A percentile compares a stretch with the other conserved stretches of the same genome.
phyloP scores from a whole-genome alignment of 2,797 vertebrate genomes.

The Staurois parvus region DNA sequence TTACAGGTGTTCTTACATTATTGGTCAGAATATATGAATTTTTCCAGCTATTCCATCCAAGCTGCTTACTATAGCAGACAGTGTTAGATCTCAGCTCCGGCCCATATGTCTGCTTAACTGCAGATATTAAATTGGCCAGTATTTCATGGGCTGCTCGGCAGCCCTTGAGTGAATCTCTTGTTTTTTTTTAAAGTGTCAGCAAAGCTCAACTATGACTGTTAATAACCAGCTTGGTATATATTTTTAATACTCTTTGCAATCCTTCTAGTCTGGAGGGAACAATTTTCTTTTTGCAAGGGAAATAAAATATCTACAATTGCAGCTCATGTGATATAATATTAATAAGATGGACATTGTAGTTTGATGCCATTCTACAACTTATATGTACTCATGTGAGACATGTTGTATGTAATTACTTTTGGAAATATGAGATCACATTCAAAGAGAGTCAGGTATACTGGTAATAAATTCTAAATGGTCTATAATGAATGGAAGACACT shows the following conservation, averaged over 20 bases:
- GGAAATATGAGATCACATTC: not conserved
- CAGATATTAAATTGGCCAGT: conserved; percentile 46
- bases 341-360: conserved; percentile 9
- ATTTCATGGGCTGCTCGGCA: conserved; percentile 49
- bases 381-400: conserved; percentile 14
- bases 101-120: conserved; percentile 57
- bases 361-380: conserved; percentile 8
- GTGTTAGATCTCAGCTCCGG: conserved; percentile 13
- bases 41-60: conserved; percentile 36
- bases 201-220: conserved; percentile 44
- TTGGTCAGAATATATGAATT: conserved; percentile 54
- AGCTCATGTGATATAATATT: conserved; percentile 1
- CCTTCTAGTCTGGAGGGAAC: conserved; percentile 16
- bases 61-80: conserved; percentile 22
- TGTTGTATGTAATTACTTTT: conserved; percentile 26
- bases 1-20: conserved; percentile 54
- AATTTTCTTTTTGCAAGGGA: conserved; percentile 12
- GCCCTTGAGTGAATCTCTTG: conserved; percentile 21
- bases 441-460: not conserved
- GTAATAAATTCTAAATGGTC: not conserved
- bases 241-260: not conserved
- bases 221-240: conserved; percentile 41
- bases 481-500: not conserved
- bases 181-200: conserved; percentile 43
- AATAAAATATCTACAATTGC: conserved; percentile 23